Evolutionary conservation across 30 jellyfish, hydroid and myxozoan species (phyloP), one percentile per base, ranked within the genome.

Genomic region (Chrysaora quinquecirrha): DNA sequence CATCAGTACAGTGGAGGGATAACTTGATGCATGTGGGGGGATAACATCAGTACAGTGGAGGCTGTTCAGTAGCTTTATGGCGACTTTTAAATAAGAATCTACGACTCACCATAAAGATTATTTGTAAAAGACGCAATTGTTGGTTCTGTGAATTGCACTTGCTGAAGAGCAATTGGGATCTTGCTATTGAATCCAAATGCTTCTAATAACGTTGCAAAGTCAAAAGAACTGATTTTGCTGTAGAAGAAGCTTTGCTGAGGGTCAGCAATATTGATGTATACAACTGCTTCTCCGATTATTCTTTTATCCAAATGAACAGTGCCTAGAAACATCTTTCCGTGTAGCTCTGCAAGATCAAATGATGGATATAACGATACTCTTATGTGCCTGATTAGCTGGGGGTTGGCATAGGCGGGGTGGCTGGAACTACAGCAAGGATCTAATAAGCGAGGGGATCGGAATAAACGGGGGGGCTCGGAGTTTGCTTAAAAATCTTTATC

Each of bases 201-300:
- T 47, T 80, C 90, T 1, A 80, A 35, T 2, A 80, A 34, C 46
- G 65, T 31, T 1, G 70, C 32, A 21, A 80, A 9, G 34, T 80
- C 90, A 32, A 80, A 67, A 18, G 90, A 67, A 9, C 34, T 43
- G 12, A 80, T 2, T 65, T 66, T 66, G 7, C 83, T 30, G 34
- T 80, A 80, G 76, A 80, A 80, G 82, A 54, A 80, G 29, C 77
- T 61, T 27, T 80, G 90, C 68, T 66, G 65, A 22, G 22, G 21
- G 48, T 80, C 71, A 0, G 50, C 54, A 16, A 32, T 56, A 38
- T 56, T 65, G 11, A 80, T 50, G 34, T 70, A 33, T 3, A 80
- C 4, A 56, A 16, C 28, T 27, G 67, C 90, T 11, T 30, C 50
- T 1, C 76, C 43, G 18, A 22, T 80, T 18, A 80, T 25, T 16